phyloP scores from a whole-genome alignment of 2,797 vertebrate species.

The Florisuga fusca region DNA sequence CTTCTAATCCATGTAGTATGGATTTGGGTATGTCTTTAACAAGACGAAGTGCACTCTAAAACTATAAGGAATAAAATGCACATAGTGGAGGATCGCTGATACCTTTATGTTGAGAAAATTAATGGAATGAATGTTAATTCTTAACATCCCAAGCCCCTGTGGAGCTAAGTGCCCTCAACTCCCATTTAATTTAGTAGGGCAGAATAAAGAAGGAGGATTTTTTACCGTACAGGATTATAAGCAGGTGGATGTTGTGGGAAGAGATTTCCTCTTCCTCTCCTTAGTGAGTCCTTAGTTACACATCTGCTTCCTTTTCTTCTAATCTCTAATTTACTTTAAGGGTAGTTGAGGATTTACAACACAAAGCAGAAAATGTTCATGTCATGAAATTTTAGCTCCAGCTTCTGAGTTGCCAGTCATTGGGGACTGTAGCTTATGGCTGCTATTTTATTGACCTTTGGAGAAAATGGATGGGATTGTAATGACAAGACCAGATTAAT shows the following conservation, averaged over 20 bases:
- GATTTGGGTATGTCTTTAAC: background rate
- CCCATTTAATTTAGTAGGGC: background rate
- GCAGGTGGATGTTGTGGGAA: background rate
- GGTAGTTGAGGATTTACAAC: conserved; percentile 31
- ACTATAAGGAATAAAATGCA: background rate
- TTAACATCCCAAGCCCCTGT: background rate
- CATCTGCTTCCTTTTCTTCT: conserved; percentile 49
- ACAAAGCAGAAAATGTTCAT: conserved; percentile 8
- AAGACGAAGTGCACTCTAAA: background rate
- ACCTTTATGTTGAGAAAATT: background rate
- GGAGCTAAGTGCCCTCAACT: background rate
- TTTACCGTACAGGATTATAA: background rate
- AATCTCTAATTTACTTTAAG: conserved; percentile 39
- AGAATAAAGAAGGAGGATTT: background rate
- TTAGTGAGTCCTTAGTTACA: background rate
- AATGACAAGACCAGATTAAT: background rate
- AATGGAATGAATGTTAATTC: background rate
- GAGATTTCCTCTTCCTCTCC: conserved; percentile 17
- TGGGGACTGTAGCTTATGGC: conserved; percentile 1
- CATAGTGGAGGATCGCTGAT: background rate
- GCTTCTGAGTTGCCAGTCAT: background rate
- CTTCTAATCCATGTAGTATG: background rate
- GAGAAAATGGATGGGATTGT: conserved; percentile 21
- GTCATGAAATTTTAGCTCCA: background rate
- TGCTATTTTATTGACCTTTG: background rate